Evolutionary conservation across 1,140 invertebrate genomes (phyloP), one percentile per base, ranked within the genome.

Genomic region (Tetraneura akinire): DNA sequence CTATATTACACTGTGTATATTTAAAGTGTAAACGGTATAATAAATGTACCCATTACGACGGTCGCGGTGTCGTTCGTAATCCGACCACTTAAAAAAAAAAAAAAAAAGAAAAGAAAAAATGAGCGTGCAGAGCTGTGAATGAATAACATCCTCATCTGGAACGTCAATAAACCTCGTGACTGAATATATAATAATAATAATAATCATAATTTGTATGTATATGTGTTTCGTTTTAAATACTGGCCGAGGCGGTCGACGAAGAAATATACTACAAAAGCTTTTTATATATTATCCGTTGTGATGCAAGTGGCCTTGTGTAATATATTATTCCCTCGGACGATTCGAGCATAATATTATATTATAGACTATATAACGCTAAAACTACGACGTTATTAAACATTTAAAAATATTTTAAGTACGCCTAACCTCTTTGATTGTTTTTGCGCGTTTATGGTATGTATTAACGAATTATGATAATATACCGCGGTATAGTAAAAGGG

Each of bases 71-170:
- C 74, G 42, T 78, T 78, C 74, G 45, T 78, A 78, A 78, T 78
- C 74, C 9, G 74, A 47, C 74, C 74, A 78, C 74, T 78, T 78
- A 62, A 74, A 78, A 62, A 60, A 66, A 71, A 71, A n/a, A n/a
- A n/a, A n/a, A n/a, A n/a, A n/a, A n/a, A n/a, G n/a, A n/a, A n/a
- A n/a, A n/a, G n/a, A n/a, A n/a, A n/a, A 71, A 49, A 71, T 53
- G 3, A 76, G 47, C 74, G 55, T 29, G 9, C 16, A 26, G 23
- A 71, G 53, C 74, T 55, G 55, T 78, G 74, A 78, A 78, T 60
- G 53, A 78, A 57, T 51, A 62, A 78, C 74, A 45, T 78, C 74
- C 74, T 78, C 74, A 71, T 71, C 53, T 60, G 55, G 37, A 57
- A 57, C 74, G 42, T 42, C 55, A 78, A 62, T 62, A 60, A 78